Conservation (phyloP, 2,888 invertebrate genomes). For the Pedicia rivosa region DNA sequence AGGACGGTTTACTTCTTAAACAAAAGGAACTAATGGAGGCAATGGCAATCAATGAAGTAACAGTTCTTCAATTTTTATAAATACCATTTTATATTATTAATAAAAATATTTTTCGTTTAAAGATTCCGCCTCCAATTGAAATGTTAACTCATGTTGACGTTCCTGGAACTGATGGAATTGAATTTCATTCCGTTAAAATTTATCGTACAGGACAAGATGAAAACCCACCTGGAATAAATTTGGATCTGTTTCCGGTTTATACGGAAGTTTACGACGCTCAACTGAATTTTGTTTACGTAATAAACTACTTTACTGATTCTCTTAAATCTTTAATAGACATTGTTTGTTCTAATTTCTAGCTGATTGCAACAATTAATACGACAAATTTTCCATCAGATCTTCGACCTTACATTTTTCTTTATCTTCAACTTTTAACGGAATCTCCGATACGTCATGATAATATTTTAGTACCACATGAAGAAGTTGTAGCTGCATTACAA, state of each 20-base stretch:
- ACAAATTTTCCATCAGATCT: constrained; percentile 37
- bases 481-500: constrained; percentile 63
- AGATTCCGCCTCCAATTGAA: constrained; percentile 53
- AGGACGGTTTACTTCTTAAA: constrained; percentile 49
- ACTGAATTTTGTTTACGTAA: constrained; percentile 72
- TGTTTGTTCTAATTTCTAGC: constrained; percentile 35
- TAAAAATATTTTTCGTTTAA: constrained; percentile 14
- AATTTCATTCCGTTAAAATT: constrained; percentile 43
- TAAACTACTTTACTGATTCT: constrained; percentile 22
- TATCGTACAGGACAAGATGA: constrained; percentile 21
- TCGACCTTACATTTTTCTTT: constrained; percentile 57
- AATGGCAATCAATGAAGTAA: constrained; percentile 58
- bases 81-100: constrained; percentile 2
- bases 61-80: constrained; percentile 5
- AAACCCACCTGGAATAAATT: constrained; percentile 38
- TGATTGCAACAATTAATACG: constrained; percentile 57
- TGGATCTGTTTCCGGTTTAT: constrained; percentile 50
- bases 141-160: constrained; percentile 59
- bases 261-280: constrained; percentile 65
- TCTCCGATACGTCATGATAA: constrained; percentile 41
- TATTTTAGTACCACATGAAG: constrained; percentile 34
- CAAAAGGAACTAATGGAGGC: constrained; percentile 46
- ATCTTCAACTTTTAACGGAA: constrained; percentile 59
- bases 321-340: constrained; percentile 3
- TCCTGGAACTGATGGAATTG: constrained; percentile 54